A percentile compares a stretch with the other conserved stretches of the same genome.
Evolutionary conservation across 1,140 invertebrate species (phyloP).

Genomic region (Cylas formicarius): DNA sequence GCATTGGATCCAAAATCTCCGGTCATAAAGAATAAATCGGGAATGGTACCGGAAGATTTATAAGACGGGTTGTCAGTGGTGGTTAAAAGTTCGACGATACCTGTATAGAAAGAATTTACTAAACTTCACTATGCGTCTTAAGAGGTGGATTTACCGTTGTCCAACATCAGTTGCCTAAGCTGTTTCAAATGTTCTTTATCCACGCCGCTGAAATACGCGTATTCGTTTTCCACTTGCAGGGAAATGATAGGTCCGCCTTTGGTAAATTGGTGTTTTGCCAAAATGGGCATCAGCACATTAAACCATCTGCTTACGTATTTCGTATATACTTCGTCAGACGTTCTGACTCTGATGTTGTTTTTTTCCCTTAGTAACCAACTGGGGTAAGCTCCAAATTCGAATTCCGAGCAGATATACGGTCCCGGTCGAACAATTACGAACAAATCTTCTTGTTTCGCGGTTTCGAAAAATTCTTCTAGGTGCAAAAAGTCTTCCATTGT

Average conservation of each 20-base stretch:
- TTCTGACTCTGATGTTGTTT: slow-evolving; percentile 45
- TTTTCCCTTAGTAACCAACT: slow-evolving; percentile 24
- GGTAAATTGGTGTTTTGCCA: slow-evolving; percentile 47
- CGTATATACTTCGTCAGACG: slow-evolving; percentile 43
- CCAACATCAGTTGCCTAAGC: slow-evolving; percentile 38
- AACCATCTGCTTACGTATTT: slow-evolving; percentile 45
- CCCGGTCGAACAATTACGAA: slow-evolving; percentile 80
- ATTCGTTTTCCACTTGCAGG: slow-evolving; percentile 52
- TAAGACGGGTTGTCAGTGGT: slow-evolving; percentile 45
- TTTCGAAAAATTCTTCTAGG: slow-evolving; percentile 59
- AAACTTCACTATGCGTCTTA: slow-evolving; percentile 42
- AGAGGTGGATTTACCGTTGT: slow-evolving; percentile 38
- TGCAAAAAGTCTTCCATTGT: slow-evolving; percentile 57
- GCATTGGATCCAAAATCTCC: slow-evolving; percentile 45
- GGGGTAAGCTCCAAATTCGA: slow-evolving; percentile 47
- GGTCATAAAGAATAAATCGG: slow-evolving; percentile 29
- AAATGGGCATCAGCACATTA: slow-evolving; percentile 42
- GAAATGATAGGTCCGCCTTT: slow-evolving; percentile 53
- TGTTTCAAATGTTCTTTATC: slow-evolving; percentile 41
- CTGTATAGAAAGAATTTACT: slow-evolving; percentile 15
- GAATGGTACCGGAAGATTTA: slow-evolving; percentile 16
- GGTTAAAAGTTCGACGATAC: slow-evolving; percentile 45
- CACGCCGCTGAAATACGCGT: slow-evolving; percentile 35
- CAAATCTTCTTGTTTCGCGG: slow-evolving; percentile 73
- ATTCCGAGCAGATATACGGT: slow-evolving; percentile 88